Base-by-base conservation (phyloP, 2,888 invertebrate genomes). In the Pandemis cinnamomeana region DNA sequence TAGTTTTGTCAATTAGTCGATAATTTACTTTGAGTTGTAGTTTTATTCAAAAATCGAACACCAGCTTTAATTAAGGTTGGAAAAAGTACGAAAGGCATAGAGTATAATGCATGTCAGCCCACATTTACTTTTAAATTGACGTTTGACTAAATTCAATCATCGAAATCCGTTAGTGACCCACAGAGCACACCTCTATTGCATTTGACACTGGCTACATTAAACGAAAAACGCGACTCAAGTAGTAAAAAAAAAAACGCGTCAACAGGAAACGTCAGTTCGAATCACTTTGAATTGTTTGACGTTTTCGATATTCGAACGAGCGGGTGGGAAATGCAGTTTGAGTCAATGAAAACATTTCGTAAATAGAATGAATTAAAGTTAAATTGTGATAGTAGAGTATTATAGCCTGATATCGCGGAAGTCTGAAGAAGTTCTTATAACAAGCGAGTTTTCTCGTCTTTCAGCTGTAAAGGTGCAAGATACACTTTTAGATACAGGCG, bases 241-340 rank as follows among this genome's bases (percentile, higher is more conserved):
- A 46, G 46, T 11, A 46, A 44, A 46, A 46, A 46, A 46, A 85
- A 84, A 85, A 82, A 82, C 51, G 80, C 78, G 79, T 78, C 75
- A 77, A 76, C 87, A 83, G 88, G 88, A 89, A 89, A 89, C 83
- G 88, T 88, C 88, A 87, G 79, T 86, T 86, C 82, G 76, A 83
- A 81, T 73, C 69, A 15, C 41, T 87, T 77, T 81, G 86, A 87
- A 85, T 80, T 83, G 87, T 88, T 88, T 87, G 89, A 87, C 82
- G 51, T 66, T 53, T 74, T 74, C 66, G 70, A 74, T 68, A 67
- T 70, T 70, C 48, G 36, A 62, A 71, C 10, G 64, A 75, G 75
- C 78, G 76, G 74, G 76, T 71, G 78, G 73, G 70, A 72, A 76
- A 55, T 72, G 62, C 27, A 51, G 67, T 41, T 55, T 48, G 15